Evolutionary conservation across 2,113 vertebrate genomes (phyloP).

Genomic region (Silurus asotus): DNA sequence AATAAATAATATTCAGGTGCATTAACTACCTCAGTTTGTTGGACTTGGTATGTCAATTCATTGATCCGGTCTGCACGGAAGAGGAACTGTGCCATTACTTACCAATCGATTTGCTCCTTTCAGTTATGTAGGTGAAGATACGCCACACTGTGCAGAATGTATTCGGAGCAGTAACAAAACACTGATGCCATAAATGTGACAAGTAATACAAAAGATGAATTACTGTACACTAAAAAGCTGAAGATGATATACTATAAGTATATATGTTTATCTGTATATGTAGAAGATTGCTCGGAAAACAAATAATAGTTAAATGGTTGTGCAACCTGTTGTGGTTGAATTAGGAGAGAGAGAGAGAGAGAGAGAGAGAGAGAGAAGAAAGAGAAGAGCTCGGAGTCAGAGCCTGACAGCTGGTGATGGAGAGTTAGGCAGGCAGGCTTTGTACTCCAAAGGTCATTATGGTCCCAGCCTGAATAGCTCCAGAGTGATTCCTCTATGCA

Average conservation of each 20-base stretch:
- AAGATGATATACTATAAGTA: neutral
- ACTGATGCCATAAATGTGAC: neutral
- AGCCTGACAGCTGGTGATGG: constrained; percentile 51
- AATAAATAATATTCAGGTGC: neutral
- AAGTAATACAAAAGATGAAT: neutral
- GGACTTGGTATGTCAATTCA: neutral
- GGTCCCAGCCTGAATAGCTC: constrained; percentile 65
- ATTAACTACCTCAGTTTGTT: neutral
- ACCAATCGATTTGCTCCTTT: neutral
- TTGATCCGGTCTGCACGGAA: neutral
- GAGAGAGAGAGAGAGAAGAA: neutral
- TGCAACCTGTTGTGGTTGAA: neutral
- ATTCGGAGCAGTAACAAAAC: neutral
- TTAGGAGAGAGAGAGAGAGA: neutral
- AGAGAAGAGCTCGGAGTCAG: constrained; percentile 3
- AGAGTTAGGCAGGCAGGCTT: constrained; percentile 49
- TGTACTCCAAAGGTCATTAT: constrained; percentile 65
- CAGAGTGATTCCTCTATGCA: constrained; percentile 71
- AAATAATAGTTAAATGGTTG: constrained; percentile 4
- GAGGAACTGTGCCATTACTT: neutral
- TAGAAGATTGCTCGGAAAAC: neutral
- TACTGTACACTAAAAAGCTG: neutral
- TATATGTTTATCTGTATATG: too few relatives aligned
- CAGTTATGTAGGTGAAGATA: neutral
- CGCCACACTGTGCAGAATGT: neutral